A percentile compares a stretch with the other conserved stretches of the same genome.
These are phyloP conservation scores for Bufotes viridis DNA, from an alignment of 2,797 vertebrate species.

Conservation along the genomic window DNA sequence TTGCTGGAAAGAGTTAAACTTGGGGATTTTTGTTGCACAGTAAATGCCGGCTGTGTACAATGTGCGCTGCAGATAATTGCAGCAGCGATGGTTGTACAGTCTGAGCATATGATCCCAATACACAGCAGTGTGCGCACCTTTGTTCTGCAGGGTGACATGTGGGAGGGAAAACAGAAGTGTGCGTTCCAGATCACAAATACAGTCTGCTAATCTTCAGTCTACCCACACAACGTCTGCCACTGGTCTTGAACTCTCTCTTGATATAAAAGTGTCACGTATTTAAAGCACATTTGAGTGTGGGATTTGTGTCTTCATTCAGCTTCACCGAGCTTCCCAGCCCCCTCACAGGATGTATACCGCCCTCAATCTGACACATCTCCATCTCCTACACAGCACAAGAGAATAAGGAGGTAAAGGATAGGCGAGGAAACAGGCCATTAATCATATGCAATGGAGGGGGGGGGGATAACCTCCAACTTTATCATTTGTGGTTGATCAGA, in stretches of 20 bases:
- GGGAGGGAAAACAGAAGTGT: constrained; percentile 14
- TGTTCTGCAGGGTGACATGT: constrained; percentile 29
- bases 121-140: constrained; percentile 8
- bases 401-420: constrained; percentile 32
- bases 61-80: neutral
- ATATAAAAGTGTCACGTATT: constrained; percentile 60
- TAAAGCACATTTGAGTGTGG: constrained; percentile 52
- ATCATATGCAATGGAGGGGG: neutral
- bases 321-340: constrained; percentile 31
- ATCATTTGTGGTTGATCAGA: neutral
- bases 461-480: neutral
- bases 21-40: neutral
- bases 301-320: constrained; percentile 44
- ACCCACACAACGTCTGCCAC: constrained; percentile 61
- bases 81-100: neutral
- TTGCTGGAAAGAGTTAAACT: neutral
- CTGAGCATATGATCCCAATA: neutral
- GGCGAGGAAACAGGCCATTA: neutral
- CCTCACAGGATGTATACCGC: constrained; percentile 43
- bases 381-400: constrained; percentile 41
- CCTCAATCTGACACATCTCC: constrained; percentile 45
- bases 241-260: constrained; percentile 50
- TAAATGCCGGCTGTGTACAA: neutral
- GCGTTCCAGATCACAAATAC: constrained; percentile 51
- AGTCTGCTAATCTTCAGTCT: constrained; percentile 55